phyloP scores from a whole-genome alignment of 2,888 invertebrate species.

The Hylaea fasciaria region DNA sequence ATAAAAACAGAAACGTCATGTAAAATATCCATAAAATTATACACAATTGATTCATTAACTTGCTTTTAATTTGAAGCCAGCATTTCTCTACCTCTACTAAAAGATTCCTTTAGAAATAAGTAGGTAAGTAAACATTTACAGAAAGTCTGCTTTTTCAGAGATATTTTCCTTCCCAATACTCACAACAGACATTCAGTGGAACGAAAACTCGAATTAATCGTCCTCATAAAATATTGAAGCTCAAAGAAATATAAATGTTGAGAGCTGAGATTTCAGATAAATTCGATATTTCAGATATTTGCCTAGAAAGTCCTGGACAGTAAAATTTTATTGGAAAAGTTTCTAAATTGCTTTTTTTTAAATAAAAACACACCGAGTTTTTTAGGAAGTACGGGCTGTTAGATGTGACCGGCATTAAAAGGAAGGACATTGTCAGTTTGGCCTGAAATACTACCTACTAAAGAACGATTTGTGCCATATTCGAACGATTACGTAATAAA shows the following conservation, averaged over 20 bases:
- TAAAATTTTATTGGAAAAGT: constrained; percentile 26
- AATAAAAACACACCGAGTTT: neutral
- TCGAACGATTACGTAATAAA: no score
- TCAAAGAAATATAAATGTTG: constrained; percentile 21
- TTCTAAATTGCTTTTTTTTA: constrained; percentile 6
- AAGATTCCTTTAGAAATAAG: neutral
- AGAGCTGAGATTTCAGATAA: constrained; percentile 11
- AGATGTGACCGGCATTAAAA: no score
- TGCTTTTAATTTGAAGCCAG: neutral
- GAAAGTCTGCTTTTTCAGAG: neutral
- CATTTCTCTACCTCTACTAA: neutral
- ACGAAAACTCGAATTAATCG: constrained; percentile 15
- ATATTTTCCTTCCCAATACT: neutral
- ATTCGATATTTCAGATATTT: constrained; percentile 15
- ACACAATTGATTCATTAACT: no score
- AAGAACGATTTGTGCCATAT: no score
- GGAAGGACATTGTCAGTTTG: no score
- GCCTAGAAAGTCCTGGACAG: constrained; percentile 23
- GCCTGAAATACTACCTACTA: no score
- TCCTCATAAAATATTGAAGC: constrained; percentile 12
- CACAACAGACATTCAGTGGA: constrained; percentile 4
- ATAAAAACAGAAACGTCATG: no score
- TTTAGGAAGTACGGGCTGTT: no score
- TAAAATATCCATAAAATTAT: no score
- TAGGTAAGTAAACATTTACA: neutral